Evolutionary conservation across 2,888 invertebrate species (phyloP).

Genomic region (Nipponacmea schrenckii): DNA sequence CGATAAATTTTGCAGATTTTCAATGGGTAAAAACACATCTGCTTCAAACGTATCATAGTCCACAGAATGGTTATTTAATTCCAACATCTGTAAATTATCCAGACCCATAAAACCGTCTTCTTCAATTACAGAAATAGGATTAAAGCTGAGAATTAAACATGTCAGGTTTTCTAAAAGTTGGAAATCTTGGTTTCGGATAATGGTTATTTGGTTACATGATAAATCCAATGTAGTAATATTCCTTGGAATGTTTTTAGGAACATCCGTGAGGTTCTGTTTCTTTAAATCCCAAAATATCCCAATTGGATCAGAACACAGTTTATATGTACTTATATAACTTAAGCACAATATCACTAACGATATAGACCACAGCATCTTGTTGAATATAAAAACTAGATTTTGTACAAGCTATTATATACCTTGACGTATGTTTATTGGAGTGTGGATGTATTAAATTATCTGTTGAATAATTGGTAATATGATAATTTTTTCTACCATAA

Average conservation of each 20-base stretch:
- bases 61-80: neutral
- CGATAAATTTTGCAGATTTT: neutral
- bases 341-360: too few species aligned
- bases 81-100: neutral
- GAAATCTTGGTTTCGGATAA: neutral
- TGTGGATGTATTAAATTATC: too few species aligned
- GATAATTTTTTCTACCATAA: too few species aligned
- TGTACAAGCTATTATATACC: too few species aligned
- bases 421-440: too few species aligned
- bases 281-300: too few species aligned
- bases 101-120: neutral
- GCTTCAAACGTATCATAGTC: neutral
- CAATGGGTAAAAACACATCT: neutral
- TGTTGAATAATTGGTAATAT: too few species aligned
- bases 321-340: too few species aligned
- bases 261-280: neutral
- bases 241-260: neutral
- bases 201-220: neutral
- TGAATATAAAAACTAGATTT: too few species aligned
- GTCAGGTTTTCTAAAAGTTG: neutral
- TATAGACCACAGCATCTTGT: too few species aligned
- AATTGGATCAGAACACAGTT: too few species aligned
- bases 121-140: neutral
- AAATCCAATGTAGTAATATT: neutral
- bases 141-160: conserved; percentile 1